Conservation (phyloP, 37 sponge, comb jelly and placozoan species). For the Cliona cf. orientalis region DNA sequence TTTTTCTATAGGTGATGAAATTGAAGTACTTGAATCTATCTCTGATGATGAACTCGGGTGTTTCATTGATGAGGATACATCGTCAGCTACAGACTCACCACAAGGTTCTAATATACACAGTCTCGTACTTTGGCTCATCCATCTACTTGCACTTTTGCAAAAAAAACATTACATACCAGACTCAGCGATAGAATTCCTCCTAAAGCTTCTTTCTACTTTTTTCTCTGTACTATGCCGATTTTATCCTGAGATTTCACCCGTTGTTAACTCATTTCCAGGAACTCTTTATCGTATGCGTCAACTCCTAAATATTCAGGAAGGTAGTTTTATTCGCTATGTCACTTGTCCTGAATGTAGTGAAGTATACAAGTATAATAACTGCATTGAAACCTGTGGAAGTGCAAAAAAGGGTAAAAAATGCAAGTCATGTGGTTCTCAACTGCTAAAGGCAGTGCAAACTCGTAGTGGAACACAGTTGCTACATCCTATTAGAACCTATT, state of each 20-base stretch:
- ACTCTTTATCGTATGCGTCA: conserved; percentile 4
- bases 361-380: background rate
- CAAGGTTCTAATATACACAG: no score
- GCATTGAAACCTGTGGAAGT: background rate
- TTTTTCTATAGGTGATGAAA: no score
- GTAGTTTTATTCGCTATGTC: background rate
- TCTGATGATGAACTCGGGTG: no score
- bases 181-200: conserved; percentile 13
- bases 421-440: conserved; percentile 10
- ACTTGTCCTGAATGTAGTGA: background rate
- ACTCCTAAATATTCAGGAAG: background rate
- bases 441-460: conserved; percentile 28
- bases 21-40: no score
- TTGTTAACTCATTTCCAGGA: background rate
- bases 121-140: no score
- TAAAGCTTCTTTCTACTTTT: background rate
- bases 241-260: no score
- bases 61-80: no score
- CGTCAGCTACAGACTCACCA: no score
- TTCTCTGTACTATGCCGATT: background rate
- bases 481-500: conserved; percentile 44
- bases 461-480: conserved; percentile 5
- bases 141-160: no score
- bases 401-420: conserved; percentile 37
- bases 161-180: conserved; percentile 22